A percentile compares a stretch with the other conserved stretches of the same genome.
Conservation (phyloP, 2,113 vertebrate genomes). For the Oryzias melastigma region DNA sequence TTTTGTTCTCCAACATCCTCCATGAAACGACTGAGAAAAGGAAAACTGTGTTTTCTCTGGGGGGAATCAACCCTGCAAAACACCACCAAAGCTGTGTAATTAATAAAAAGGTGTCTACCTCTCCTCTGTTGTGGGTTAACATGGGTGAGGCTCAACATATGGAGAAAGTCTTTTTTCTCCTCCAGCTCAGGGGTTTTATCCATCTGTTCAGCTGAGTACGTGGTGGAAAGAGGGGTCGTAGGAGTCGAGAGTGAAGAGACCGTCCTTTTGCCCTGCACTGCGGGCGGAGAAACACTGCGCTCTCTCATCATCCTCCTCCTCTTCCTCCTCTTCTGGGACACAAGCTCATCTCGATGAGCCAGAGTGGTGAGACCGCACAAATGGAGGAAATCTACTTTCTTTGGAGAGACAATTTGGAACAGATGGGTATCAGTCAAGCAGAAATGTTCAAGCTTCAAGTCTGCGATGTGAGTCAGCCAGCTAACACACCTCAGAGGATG, state of each 20-base stretch:
- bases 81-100: constrained; percentile 29
- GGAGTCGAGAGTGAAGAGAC: constrained; percentile 54
- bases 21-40: constrained; percentile 15
- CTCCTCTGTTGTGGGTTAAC: constrained; percentile 88
- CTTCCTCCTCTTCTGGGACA: constrained; percentile 88
- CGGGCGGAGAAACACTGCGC: constrained; percentile 86
- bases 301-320: constrained; percentile 92
- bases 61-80: constrained; percentile 16
- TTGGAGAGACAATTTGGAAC: constrained; percentile 28
- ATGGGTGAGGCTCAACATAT: constrained; percentile 91
- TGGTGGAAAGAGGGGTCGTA: constrained; percentile 82
- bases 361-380: constrained; percentile 91
- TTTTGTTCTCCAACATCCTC: constrained; percentile 26
- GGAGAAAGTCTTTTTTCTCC: constrained; percentile 95
- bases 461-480: not conserved
- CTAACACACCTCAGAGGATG: constrained; percentile 85
- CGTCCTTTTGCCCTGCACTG: constrained; percentile 82
- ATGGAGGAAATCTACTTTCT: constrained; percentile 94
- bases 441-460: not conserved
- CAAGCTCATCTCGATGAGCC: constrained; percentile 86
- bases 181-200: constrained; percentile 89
- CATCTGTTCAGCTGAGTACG: constrained; percentile 93
- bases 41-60: constrained; percentile 7
- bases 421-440: constrained; percentile 1
- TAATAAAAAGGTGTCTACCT: constrained; percentile 75